Evolutionary conservation across 1,140 invertebrate genomes (phyloP).

Genomic region (Phocides pigmalion): DNA sequence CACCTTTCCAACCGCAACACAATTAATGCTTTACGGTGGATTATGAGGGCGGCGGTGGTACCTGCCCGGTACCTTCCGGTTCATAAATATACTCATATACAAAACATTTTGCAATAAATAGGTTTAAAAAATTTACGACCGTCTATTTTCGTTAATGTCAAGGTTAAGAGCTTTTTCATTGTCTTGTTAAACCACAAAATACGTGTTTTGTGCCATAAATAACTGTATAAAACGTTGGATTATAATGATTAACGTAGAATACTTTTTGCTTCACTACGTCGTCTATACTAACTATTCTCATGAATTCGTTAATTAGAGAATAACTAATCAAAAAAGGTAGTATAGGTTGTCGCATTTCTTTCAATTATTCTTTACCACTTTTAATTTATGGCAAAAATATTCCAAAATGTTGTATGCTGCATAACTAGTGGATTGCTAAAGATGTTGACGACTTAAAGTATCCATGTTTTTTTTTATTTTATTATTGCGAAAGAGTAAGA

Average conservation of each 20-base stretch:
- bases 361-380: constrained; percentile 21
- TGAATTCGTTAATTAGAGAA: constrained; percentile 21
- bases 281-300: constrained; percentile 9
- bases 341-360: not conserved
- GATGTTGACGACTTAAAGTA: no score
- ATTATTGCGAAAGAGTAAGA: no score
- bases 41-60: no score
- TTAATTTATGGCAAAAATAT: constrained; percentile 28
- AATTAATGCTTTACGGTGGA: no score
- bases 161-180: constrained; percentile 25
- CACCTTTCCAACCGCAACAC: no score
- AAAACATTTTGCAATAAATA: constrained; percentile 1
- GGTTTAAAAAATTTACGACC: constrained; percentile 2
- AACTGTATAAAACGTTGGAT: constrained; percentile 24
- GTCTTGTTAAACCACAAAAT: constrained; percentile 16
- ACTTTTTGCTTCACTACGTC: constrained; percentile 25
- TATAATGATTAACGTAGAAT: constrained; percentile 21
- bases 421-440: not conserved
- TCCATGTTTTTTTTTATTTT: no score
- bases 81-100: no score
- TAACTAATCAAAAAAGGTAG: constrained; percentile 16
- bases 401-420: constrained; percentile 1
- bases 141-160: constrained; percentile 26
- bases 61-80: no score
- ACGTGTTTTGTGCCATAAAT: constrained; percentile 23